Evolutionary conservation across 2,888 invertebrate species (phyloP), one percentile per base, ranked within the genome.

Genomic region (Cheilosia urbana): DNA sequence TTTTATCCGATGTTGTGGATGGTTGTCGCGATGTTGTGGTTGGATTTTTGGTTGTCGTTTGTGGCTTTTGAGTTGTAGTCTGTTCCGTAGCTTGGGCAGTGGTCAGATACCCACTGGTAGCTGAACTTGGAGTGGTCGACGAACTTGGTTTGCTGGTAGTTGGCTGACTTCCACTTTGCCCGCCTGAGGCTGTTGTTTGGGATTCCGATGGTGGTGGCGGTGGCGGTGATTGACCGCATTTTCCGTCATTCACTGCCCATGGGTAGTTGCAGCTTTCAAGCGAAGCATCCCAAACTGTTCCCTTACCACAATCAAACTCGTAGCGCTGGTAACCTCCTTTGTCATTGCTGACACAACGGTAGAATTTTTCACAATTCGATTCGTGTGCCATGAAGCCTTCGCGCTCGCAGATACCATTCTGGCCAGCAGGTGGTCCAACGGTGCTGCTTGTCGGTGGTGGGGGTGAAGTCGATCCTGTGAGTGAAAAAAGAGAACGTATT

Each of bases 271-370:
- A 89, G 19, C 87, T 82, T 53, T 87, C 84, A 9, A 87, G 73
- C 4, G 88, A 87, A 30, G 93, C 90, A 88, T 94, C 93, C 94
- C 94, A 94, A 13, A 93, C 93, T 11, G 94, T 94, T 21, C 95
- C 95, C 69, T 94, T 93, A 0, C 93, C 94, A 89, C 95, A 95
- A 34, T 90, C 91, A 87, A 94, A 95, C 42, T 95, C 94, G 88
- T 94, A 94, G 90, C 93, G 94, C 6, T 92, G 93, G 68, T 92
- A 94, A 17, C 93, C 93, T 30, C 93, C 93, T 77, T 93, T 93
- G 62, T 93, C 94, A 87, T 94, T 93, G 84, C 93, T 92, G 0
- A 94, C 95, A 89, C 95, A 95, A 58, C 95, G 93, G 88, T 94
- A 94, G 90, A 95, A 95, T 89, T 94, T 94, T 66, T 92, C 93